phyloP scores from a whole-genome alignment of 2,113 vertebrate species.

The Dissostichus mawsoni region DNA sequence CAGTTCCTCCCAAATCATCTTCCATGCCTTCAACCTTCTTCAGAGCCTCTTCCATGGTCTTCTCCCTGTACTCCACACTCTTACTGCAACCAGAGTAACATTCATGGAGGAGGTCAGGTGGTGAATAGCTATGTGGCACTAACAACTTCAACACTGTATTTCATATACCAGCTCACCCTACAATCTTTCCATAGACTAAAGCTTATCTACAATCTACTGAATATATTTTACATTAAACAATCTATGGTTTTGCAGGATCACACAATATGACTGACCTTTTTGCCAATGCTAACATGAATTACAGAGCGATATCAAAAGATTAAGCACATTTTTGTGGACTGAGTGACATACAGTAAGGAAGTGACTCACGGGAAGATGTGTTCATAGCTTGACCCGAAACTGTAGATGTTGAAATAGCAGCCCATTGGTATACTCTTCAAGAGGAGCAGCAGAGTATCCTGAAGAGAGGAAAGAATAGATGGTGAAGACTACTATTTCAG shows the following conservation, averaged over 20 bases:
- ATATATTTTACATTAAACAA: no score
- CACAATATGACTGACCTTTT: neutral
- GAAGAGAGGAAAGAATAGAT: neutral
- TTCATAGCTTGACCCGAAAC: constrained; percentile 85
- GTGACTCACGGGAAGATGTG: constrained; percentile 81
- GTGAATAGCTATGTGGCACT: no score
- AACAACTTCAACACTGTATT: neutral
- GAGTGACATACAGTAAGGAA: neutral
- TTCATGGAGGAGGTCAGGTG: neutral
- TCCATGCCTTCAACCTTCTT: constrained; percentile 70
- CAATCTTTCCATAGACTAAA: neutral
- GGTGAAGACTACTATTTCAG: constrained; percentile 3
- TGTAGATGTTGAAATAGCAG: constrained; percentile 91
- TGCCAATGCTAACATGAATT: neutral
- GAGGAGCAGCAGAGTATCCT: constrained; percentile 87
- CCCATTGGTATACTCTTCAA: constrained; percentile 90
- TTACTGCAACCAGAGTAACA: constrained; percentile 69
- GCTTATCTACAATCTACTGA: neutral
- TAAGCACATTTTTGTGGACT: neutral
- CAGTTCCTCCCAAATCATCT: constrained; percentile 85
- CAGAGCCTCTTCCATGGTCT: constrained; percentile 84
- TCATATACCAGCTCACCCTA: neutral
- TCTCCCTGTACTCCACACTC: constrained; percentile 86
- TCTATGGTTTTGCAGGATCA: no score
- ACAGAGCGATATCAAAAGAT: neutral